Evolutionary conservation across 2,113 vertebrate species (phyloP).

Genomic region (Bothrops jararaca): DNA sequence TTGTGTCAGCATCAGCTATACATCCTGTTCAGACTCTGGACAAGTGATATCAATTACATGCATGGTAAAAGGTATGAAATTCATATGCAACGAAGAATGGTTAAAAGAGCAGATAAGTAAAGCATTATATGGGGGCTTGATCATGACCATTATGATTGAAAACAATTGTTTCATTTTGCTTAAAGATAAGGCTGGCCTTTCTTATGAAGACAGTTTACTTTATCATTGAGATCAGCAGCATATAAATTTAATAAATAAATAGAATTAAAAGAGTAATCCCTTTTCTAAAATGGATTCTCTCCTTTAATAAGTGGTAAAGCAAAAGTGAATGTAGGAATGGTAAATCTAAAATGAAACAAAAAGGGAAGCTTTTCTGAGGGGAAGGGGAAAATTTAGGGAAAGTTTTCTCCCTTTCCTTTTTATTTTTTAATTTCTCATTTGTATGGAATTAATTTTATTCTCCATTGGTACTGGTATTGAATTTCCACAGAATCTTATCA

Average conservation of each 20-base stretch:
- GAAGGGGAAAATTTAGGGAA: neutral
- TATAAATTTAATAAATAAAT: neutral
- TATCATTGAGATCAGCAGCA: neutral
- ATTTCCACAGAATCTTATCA: conserved; percentile 40
- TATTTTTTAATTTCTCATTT: conserved; percentile 30
- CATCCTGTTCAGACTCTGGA: neutral
- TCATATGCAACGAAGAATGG: neutral
- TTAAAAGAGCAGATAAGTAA: neutral
- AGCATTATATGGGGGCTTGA: neutral
- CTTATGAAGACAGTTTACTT: neutral
- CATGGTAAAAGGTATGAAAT: neutral
- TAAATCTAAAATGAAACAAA: neutral
- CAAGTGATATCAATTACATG: neutral
- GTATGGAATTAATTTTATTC: conserved; percentile 53
- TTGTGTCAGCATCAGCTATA: neutral
- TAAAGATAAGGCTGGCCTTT: neutral
- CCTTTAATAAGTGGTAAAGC: neutral
- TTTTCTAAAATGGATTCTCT: neutral
- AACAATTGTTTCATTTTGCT: neutral
- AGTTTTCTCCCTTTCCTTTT: neutral
- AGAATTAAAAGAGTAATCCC: neutral
- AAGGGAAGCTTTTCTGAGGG: neutral
- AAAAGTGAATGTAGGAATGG: neutral
- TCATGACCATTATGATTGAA: neutral
- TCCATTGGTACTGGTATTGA: conserved; percentile 43